Evolutionary conservation across 2,113 vertebrate species (phyloP), one percentile per base, ranked within the genome.

Genomic region (Narcine bancroftii): DNA sequence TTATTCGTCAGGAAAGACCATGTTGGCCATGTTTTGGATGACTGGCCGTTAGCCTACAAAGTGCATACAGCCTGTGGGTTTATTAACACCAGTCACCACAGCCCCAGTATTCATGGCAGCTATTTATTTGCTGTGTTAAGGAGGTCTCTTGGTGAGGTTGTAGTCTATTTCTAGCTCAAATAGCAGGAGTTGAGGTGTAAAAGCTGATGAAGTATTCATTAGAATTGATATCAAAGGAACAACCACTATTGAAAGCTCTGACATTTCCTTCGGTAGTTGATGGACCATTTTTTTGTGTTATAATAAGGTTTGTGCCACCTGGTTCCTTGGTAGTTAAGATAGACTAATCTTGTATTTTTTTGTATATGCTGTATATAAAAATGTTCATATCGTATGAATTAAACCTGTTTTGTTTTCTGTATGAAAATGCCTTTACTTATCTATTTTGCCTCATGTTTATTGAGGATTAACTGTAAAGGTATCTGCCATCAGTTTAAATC

Each of bases 321-420:
- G 94, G 94, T 94, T 96, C 94, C 94, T 94, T 94, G 92, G 93
- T 95, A 95, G 95, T 95, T 96, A 94, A 73, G 95, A 95, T 93
- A 94, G 94, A 96, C 95, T 95, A 94, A 95, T 96, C 96, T 97
- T 95, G 95, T 94, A 94, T 96, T 97, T 93, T 21, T 92, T 94
- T 97, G 96, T 96, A 96, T 95, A 96, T 96, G 96, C 94, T 96
- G 96, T 97, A 96, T 94, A 95, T 96, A 96, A 95, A 94, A 95
- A 95, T 96, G 95, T 96, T 95, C 96, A 96, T 97, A 96, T 96
- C 94, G 96, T 96, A 95, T 96, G 95, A 96, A 96, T 96, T 95
- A 95, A 93, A 95, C 93, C 93, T 96, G 95, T 96, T 96, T 95
- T 89, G 95, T 96, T 96, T 96, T 96, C 94, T 96, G 93, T 95